A percentile compares a stretch with the other conserved stretches of the same genome.
Conservation (phyloP, 2,113 vertebrate genomes). For the Melierax canorus region DNA sequence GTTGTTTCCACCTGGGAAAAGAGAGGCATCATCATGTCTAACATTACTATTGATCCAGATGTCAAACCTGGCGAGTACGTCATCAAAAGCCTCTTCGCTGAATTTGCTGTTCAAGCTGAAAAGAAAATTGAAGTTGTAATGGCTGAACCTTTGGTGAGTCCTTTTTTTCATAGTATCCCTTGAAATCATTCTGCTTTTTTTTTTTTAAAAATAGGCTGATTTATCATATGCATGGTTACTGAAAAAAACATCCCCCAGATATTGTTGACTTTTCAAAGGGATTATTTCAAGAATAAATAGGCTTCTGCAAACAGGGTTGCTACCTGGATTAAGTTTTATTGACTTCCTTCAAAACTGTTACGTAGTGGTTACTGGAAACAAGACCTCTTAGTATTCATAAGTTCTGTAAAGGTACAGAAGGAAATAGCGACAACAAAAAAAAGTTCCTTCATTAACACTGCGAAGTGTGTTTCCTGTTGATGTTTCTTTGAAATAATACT, state of each 20-base stretch:
- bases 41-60: slow-evolving; percentile 97
- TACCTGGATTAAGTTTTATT: neutral
- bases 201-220: neutral
- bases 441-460: neutral
- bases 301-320: neutral
- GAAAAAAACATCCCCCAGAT: neutral
- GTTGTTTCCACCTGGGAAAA: slow-evolving; percentile 76
- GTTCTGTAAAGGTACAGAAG: neutral
- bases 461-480: neutral
- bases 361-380: neutral
- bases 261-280: neutral
- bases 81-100: slow-evolving; percentile 98
- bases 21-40: slow-evolving; percentile 89
- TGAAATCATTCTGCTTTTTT: neutral
- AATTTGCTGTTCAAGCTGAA: slow-evolving; percentile 97
- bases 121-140: slow-evolving; percentile 99
- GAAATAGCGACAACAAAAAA: neutral
- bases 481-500: neutral
- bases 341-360: neutral
- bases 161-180: neutral
- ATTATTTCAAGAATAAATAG: neutral
- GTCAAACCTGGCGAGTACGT: slow-evolving; percentile 98
- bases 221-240: neutral
- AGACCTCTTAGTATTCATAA: neutral
- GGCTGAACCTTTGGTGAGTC: slow-evolving; percentile 98